A percentile compares a stretch with the other conserved stretches of the same genome.
Conservation (phyloP, 2,797 vertebrate genomes). For the Bothrops alternatus region DNA sequence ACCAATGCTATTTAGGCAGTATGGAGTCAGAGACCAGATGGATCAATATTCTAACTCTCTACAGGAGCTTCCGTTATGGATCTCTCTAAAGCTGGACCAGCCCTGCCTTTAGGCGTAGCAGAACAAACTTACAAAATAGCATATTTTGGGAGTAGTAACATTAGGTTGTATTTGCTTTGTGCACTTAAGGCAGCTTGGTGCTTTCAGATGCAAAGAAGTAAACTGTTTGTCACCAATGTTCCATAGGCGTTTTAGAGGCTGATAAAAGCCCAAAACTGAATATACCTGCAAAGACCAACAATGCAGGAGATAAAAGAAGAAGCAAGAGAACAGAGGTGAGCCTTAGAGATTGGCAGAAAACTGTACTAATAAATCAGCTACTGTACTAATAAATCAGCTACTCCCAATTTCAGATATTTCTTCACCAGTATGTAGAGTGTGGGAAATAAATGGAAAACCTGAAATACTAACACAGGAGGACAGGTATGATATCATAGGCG, state of each 20-base stretch:
- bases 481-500: not conserved
- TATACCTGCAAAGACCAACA: not conserved
- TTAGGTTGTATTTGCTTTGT: not conserved
- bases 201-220: not conserved
- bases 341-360: not conserved
- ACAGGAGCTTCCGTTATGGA: not conserved
- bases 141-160: not conserved
- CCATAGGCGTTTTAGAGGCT: not conserved
- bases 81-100: not conserved
- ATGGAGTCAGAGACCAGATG: not conserved
- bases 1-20: not conserved
- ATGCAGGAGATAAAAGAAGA: not conserved
- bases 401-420: not conserved
- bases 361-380: not conserved
- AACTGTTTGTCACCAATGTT: not conserved
- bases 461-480: not conserved
- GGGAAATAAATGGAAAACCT: not conserved
- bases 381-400: not conserved
- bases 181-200: not conserved
- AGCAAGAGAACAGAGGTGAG: not conserved
- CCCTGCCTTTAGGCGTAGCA: not conserved
- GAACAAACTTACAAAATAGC: not conserved
- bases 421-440: not conserved
- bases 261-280: not conserved
- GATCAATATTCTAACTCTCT: not conserved